phyloP scores from a whole-genome alignment of 2,113 vertebrate species.

The Elgaria multicarinata region DNA sequence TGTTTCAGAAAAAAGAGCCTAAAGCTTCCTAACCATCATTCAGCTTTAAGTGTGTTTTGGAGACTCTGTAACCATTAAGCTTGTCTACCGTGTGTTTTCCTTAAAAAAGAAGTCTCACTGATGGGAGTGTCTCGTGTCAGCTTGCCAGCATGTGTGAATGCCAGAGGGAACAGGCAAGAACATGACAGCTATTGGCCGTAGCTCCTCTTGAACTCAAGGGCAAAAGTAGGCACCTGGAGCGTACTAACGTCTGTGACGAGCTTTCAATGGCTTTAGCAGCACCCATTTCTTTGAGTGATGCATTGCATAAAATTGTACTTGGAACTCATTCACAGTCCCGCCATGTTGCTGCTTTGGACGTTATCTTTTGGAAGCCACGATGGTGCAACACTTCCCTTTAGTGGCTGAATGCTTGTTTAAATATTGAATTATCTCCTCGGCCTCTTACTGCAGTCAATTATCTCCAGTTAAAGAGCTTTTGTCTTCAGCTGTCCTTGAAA shows the following conservation, averaged over 20 bases:
- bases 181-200: too few species aligned
- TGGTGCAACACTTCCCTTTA: not conserved
- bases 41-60: too few species aligned
- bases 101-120: too few species aligned
- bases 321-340: not conserved
- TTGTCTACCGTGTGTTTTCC: too few species aligned
- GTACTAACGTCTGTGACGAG: too few species aligned
- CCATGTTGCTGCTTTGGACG: not conserved
- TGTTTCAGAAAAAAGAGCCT: too few species aligned
- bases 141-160: too few species aligned
- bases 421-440: constrained; percentile 6
- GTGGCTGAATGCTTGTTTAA: not conserved
- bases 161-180: too few species aligned
- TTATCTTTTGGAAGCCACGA: not conserved
- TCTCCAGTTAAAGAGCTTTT: not conserved
- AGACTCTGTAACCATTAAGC: too few species aligned
- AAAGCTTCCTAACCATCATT: too few species aligned
- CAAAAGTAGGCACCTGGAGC: not conserved
- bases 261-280: not conserved
- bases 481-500: not conserved
- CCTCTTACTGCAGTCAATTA: not conserved
- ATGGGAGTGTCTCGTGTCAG: too few species aligned
- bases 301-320: not conserved
- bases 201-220: not conserved
- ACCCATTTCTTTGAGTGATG: not conserved